Base-by-base conservation (phyloP, 2,113 vertebrate species). In the Myrmecophaga tridactyla region DNA sequence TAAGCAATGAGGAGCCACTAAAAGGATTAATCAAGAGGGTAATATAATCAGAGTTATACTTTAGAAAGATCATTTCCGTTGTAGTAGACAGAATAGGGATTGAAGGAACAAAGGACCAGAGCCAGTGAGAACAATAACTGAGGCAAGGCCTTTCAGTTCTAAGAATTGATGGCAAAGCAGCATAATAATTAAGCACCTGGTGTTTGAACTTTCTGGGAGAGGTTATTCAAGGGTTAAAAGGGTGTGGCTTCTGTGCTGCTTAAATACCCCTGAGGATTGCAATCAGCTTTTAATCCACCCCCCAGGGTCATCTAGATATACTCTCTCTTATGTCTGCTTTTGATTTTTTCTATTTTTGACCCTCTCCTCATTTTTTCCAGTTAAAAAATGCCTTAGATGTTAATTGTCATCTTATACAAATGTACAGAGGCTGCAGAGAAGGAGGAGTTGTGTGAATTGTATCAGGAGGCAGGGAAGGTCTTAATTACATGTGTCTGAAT, bases 141-240 rank as follows among this genome's bases (percentile, higher is more conserved):
- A 46, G 51, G n/a, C 39, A 76, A 88, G 39, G 69, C 39, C 81
- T 91, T 91, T 92, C 29, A 20, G 23, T 89, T 89, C 36, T 63
- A 75, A 83, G 58, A 92, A 92, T 51, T 96, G 93, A 93, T 48
- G 93, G 13, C 69, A 89, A 94, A 92, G 90, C 78, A 91, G 46
- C 69, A 46, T 86, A 53, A 85, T 89, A 78, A 92, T 58, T 67
- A 62, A 92, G 86, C 80, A 93, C 70, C 93, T 89, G 77, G 89
- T 48, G 75, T 92, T 86, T 75, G 90, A 84, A 86, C 75, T 43
- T 91, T 91, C 73, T 86, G 29, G 31, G 89, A 70, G 51, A 94
- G 95, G 95, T 96, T 92, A 81, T 4, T 10, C 41, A 95, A 86
- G 62, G 92, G 93, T 95, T 92, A 96, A 94, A 92, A 91, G 58